Base-by-base conservation (phyloP, 2,888 invertebrate genomes). In the Cylloceria caligata region DNA sequence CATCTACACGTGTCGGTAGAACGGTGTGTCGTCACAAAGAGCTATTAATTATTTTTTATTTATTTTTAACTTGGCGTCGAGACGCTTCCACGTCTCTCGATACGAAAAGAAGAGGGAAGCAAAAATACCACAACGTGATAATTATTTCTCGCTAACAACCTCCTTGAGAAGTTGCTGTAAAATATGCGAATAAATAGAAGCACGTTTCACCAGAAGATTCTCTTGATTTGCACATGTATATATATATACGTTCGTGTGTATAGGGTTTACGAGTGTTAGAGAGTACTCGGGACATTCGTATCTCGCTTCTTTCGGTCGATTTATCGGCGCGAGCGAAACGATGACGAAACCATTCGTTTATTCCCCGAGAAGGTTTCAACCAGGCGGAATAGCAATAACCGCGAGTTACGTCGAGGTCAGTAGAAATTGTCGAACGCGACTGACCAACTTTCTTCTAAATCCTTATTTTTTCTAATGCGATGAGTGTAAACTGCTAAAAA, bases 141-240 rank as follows among this genome's bases (percentile, higher is more conserved):
- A 79, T 83, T 82, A 82, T 80, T 81, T 75, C 79, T 68, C 65
- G 71, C 79, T 84, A 84, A 84, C 82, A 81, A 84, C 74, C 55
- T 75, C 39, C 65, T 67, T 64, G 42, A 76, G 60, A 36, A 68
- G 27, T 24, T 65, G 52, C 64, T 39, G 45, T 78, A 77, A 83
- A 81, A 83, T 83, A 76, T 77, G 68, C 71, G 76, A 83, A 79
- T 79, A 79, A 81, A 78, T 62, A 52, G 39, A 49, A 36, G 69
- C 69, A 52, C 67, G 72, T 55, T 65, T 67, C 39, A 57, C 11
- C 57, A 16, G 47, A 52, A 68, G 36, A 65, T 69, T 47, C 45
- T 64, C 36, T 34, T 3, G 19, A 30, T 74, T 6, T 30, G 4
- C 45, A 60, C 65, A 11, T 27, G 36, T 39, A 39, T 16, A 65